Evolutionary conservation across 2,113 vertebrate genomes (phyloP), one percentile per base, ranked within the genome.

Genomic region (Pedionomus torquatus): DNA sequence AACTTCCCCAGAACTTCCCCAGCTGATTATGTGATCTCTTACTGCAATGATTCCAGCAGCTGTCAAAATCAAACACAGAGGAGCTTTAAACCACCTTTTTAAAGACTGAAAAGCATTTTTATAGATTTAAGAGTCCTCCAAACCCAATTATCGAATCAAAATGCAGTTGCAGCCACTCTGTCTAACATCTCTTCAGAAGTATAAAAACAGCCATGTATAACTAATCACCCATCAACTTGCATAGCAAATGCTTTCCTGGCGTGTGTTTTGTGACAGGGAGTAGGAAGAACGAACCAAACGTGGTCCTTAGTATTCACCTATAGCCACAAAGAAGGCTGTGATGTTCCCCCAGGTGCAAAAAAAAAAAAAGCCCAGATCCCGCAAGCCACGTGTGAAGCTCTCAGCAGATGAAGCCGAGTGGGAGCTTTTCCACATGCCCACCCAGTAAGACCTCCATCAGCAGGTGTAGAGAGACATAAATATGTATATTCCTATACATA

Each of bases 91-190:
- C 49, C 79, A 83, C 90, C 90, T 93, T 95, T 92, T 83, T 33
- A 87, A 92, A 71, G 91, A 26, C 57, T 48, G 93, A 64, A 71
- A 93, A 87, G 37, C 69, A n/a, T 95, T 96, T 97, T 31, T 82
- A n/a, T 37, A 81, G 93, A 84, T 93, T 92, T 55, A 48, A 95
- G 94, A 87, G 90, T 71, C 87, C 97, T 96, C 83, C 91, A 90
- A 43, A 92, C 80, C 64, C 95, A 94, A 96, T 97, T 97, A 95
- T 93, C 55, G 10, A 89, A 93, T 89, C 83, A 84, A 93, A 94
- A 91, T 80, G 85, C 89, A 92, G 93, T 58, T 63, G 68, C 91
- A 89, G 81, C 64, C 87, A 46, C 90, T 88, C 78, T 35, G 39
- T 60, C 52, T 55, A 76, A 79, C 60, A 55, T 81, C 81, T 26